These are phyloP conservation scores for Ernsta delagoae DNA, from an alignment of 2,888 invertebrate genomes.

Conservation along the genomic window DNA sequence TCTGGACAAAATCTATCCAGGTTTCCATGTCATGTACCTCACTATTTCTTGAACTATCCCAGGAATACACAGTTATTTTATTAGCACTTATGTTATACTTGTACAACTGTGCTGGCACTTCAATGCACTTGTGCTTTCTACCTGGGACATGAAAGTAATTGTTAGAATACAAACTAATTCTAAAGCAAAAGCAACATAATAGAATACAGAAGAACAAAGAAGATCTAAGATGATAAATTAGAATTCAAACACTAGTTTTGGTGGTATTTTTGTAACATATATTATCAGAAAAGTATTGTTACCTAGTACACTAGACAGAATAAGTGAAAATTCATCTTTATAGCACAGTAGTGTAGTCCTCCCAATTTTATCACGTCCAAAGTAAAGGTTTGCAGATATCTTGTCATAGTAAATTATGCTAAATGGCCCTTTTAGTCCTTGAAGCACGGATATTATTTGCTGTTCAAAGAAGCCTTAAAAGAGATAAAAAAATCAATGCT, in stretches of 20 bases:
- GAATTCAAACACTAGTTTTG: too few species aligned
- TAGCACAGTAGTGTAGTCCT: too few species aligned
- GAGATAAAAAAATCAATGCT: not conserved
- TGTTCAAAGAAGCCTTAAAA: conserved; percentile 41
- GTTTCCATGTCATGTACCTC: conserved; percentile 52
- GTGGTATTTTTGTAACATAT: too few species aligned
- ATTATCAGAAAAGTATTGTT: too few species aligned
- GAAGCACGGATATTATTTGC: conserved; percentile 77
- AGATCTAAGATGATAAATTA: too few species aligned
- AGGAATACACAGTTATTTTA: conserved; percentile 61
- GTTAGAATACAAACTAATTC: not conserved
- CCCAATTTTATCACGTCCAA: conserved; percentile 94
- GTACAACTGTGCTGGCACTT: conserved; percentile 88
- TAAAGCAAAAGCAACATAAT: too few species aligned
- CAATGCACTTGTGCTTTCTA: conserved; percentile 77
- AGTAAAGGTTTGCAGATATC: conserved; percentile 86
- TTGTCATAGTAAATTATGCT: conserved; percentile 91
- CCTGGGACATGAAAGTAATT: conserved; percentile 47
- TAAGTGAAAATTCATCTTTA: too few species aligned
- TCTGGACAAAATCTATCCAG: conserved; percentile 60
- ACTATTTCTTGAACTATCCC: conserved; percentile 52
- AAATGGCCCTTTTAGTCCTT: conserved; percentile 91
- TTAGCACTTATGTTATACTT: conserved; percentile 69
- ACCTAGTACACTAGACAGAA: too few species aligned
- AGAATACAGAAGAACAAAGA: too few species aligned